A percentile compares a stretch with the other conserved stretches of the same genome.
Evolutionary conservation across 2,888 invertebrate species (phyloP).

Genomic region (Ceratothoa steindachneri): DNA sequence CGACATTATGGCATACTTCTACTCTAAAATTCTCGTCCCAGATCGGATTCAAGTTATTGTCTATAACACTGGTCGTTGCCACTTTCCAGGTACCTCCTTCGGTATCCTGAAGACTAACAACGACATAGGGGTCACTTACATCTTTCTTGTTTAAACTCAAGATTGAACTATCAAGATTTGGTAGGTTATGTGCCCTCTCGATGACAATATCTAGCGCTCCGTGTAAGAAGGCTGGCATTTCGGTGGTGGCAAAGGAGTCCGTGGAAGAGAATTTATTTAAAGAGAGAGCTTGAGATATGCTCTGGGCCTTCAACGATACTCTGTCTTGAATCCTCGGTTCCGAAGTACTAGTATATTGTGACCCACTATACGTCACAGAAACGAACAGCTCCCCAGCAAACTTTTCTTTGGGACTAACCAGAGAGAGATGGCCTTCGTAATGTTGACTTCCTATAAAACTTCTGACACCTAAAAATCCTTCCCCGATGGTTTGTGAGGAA

Average conservation of each 20-base stretch:
- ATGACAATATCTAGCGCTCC: conserved; percentile 38
- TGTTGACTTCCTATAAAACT: conserved; percentile 22
- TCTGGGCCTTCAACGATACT: conserved; percentile 25
- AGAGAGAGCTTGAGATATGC: conserved; percentile 24
- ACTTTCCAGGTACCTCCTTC: conserved; percentile 45
- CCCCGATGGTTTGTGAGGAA: conserved; percentile 39
- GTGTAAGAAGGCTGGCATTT: conserved; percentile 36
- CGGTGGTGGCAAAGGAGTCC: conserved; percentile 26
- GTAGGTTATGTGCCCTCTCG: conserved; percentile 35
- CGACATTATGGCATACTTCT: conserved; percentile 46
- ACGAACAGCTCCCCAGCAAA: conserved; percentile 32
- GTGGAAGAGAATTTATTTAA: conserved; percentile 8
- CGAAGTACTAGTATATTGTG: background rate
- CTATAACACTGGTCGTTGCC: conserved; percentile 44
- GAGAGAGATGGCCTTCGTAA: conserved; percentile 19
- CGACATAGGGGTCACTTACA: conserved; percentile 47
- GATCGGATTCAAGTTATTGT: conserved; percentile 42
- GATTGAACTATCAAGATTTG: conserved; percentile 45
- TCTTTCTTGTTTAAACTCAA: conserved; percentile 47
- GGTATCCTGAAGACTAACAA: conserved; percentile 39
- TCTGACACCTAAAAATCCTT: conserved; percentile 29
- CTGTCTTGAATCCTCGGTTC: conserved; percentile 23
- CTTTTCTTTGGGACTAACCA: conserved; percentile 29
- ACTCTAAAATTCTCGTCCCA: conserved; percentile 47
- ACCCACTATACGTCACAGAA: conserved; percentile 22